Evolutionary conservation across 2,113 vertebrate genomes (phyloP), one percentile per base, ranked within the genome.

Genomic region (Sclerurus mexicanus): DNA sequence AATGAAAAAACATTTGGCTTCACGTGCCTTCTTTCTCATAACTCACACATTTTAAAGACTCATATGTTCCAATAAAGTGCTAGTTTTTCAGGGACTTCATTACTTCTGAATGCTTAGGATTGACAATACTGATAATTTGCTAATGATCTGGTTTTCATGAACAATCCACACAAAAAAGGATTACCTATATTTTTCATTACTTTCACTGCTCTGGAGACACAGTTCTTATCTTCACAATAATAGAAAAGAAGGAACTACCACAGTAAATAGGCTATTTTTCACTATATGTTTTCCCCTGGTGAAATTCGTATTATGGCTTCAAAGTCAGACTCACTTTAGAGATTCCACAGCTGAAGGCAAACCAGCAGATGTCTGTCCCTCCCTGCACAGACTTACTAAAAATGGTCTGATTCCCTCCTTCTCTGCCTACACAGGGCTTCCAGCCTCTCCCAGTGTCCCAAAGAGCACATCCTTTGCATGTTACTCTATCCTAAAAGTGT

Each of bases 101-200:
- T 33, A 55, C 39, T 87, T 37, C 58, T 68, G 76, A 37, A 47
- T 4, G 14, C 39, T 40, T 27, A 44, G 13, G 11, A 40, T 3
- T 64, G 52, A 49, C 66, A 75, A 31, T 4, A 3, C 8, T 49
- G 62, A 33, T n/a, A 20, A 14, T 30, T 24, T 83, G 73, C 23
- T 68, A 78, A 50, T 8, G 1, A n/a, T 64, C 39, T 22, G 31
- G 30, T 0, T 0, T 10, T 27, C 23, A 40, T 3, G 25, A 71
- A 14, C 13, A 28, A 52, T 18, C 3, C 1, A 49, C 37, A 75
- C 52, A 72, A 27, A 89, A 89, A 74, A 67, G 5, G 22, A 89
- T 49, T 27, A 46, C 5, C 37, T 28, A 0, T 4, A 6, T 55
- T 66, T 77, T 27, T 58, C 64, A 50, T 46, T 33, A 2, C 31